Conservation (phyloP, 2,113 vertebrate species). For the Bombycilla garrulus region DNA sequence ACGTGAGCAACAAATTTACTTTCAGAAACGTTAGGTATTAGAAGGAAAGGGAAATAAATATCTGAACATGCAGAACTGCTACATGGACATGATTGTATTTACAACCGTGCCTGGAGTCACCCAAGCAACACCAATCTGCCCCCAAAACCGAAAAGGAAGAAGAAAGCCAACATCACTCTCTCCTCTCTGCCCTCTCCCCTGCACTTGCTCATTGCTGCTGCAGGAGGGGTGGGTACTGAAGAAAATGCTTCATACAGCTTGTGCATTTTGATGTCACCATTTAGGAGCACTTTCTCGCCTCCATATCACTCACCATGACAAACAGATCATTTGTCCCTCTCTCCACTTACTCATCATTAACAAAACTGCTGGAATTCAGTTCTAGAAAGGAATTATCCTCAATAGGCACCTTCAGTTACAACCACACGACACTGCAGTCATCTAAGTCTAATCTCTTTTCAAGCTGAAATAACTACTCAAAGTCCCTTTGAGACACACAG, state of each 20-base stretch:
- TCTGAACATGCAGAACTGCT: background rate
- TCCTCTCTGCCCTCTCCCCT: background rate
- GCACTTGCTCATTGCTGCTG: background rate
- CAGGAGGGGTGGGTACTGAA: background rate
- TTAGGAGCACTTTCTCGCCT: background rate
- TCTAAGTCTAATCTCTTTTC: conserved; percentile 67
- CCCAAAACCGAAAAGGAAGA: background rate
- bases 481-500: conserved; percentile 57
- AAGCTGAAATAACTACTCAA: conserved; percentile 64
- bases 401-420: conserved; percentile 65
- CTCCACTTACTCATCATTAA: conserved; percentile 38
- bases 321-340: conserved; percentile 49
- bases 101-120: rapidly evolving
- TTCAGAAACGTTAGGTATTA: background rate
- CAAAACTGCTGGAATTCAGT: conserved; percentile 35
- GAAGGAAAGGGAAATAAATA: conserved; percentile 30
- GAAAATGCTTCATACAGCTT: background rate
- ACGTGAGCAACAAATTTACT: background rate
- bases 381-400: conserved; percentile 65
- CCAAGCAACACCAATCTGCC: background rate
- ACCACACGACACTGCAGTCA: conserved; percentile 50
- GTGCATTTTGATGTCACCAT: conserved; percentile 1
- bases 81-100: background rate
- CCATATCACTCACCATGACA: background rate
- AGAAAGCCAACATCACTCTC: background rate